Conservation (phyloP, 2,113 vertebrate species). For the Microtus richardsoni region DNA sequence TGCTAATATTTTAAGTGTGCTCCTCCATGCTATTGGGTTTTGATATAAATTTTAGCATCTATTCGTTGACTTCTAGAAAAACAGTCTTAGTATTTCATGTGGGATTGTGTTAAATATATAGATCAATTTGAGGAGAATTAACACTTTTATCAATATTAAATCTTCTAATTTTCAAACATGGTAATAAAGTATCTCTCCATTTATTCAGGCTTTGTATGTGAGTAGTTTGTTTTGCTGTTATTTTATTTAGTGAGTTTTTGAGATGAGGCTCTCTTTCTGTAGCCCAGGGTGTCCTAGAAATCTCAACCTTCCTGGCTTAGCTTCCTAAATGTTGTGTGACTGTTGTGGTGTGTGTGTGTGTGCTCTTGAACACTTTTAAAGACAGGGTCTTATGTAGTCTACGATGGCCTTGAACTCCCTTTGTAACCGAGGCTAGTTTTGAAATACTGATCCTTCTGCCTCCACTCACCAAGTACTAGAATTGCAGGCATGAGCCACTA, state of each 20-base stretch:
- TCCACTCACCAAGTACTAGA: background rate
- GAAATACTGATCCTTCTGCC: background rate
- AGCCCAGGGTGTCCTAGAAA: background rate
- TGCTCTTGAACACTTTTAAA: background rate
- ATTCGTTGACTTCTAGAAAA: background rate
- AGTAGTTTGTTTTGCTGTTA: background rate
- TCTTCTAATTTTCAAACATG: background rate
- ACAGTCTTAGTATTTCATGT: background rate
- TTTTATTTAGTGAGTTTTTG: background rate
- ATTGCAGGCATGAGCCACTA: background rate
- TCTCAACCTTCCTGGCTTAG: background rate
- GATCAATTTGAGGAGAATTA: background rate
- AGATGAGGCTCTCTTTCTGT: background rate
- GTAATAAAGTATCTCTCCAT: no score
- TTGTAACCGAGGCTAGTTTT: background rate
- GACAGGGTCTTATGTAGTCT: background rate
- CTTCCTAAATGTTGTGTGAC: background rate
- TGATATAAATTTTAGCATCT: background rate
- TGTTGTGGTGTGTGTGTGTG: background rate
- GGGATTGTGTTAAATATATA: no score
- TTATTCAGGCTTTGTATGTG: background rate
- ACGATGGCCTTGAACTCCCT: background rate
- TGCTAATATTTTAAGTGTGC: background rate
- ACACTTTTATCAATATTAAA: background rate
- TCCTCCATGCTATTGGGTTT: background rate